Evolutionary conservation across 2,888 invertebrate species (phyloP), one percentile per base, ranked within the genome.

Genomic region (Margaritifera margaritifera): DNA sequence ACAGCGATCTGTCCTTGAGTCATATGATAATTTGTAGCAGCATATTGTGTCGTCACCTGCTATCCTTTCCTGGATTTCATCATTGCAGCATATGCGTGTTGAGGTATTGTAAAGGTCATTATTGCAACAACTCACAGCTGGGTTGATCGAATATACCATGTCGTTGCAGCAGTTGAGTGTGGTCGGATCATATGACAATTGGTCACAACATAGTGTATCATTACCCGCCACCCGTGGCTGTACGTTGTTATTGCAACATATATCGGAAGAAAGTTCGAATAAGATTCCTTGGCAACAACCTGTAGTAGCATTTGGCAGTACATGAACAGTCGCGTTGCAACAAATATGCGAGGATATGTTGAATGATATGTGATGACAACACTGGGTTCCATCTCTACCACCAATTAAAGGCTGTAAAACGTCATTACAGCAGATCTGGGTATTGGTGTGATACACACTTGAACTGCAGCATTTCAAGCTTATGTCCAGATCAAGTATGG

Each of bases 191-290:
- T 74, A 74, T 1, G 59, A 54, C n/a, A 51, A 42, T 54, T 71
- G 69, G 4, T 71, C 66, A 24, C 74, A 71, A 57, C 71, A 74
- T 51, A 71, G 68, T 4, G 71, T 63, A 18, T 71, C 69, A 19
- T 58, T 52, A 15, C 69, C 71, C 27, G 69, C 74, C 4, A 54
- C 27, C 8, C 71, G 63, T 18, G 59, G 63, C 60, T 71, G 74
- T n/a, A 74, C 68, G 18, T 74, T 62, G 53, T 60, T 71, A 54
- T 69, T 53, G 22, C 74, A 74, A 31, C 74, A 74, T n/a, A 74
- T 57, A 19, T 74, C 71, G 0, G 69, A 66, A 22, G 71, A 71
- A 6, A 66, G 69, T 25, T 74, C 74, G 42, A 64, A 71, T 2
- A 67, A 53, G 52, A 64, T 66, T 19, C 66, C 64, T 3, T 69